Conservation (phyloP, 2,113 vertebrate genomes). For the Paralichthys olivaceus region DNA sequence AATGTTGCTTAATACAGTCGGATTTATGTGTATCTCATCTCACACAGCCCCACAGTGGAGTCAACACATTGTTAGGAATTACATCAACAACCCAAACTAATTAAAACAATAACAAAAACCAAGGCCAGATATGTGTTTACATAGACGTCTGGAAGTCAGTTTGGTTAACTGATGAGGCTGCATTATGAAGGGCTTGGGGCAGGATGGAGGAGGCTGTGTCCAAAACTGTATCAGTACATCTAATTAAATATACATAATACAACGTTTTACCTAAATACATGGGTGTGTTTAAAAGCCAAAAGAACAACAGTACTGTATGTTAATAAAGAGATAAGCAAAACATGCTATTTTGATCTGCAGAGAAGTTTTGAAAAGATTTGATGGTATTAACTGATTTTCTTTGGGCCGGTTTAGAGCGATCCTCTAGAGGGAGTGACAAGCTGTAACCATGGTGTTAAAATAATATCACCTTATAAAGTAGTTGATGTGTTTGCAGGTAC, state of each 20-base stretch:
- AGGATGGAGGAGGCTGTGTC: constrained; percentile 6
- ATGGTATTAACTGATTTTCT: too few species aligned
- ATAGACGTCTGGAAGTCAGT: constrained; percentile 25
- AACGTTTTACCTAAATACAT: neutral
- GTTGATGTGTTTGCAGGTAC: too few species aligned
- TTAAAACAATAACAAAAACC: constrained; percentile 4
- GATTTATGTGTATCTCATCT: neutral
- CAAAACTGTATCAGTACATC: neutral
- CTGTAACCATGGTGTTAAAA: too few species aligned
- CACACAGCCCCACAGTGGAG: neutral
- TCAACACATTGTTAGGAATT: neutral
- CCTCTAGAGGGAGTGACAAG: neutral
- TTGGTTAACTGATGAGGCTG: neutral
- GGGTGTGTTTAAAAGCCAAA: neutral
- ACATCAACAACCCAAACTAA: neutral
- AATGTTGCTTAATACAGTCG: neutral
- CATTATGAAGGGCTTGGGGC: constrained; percentile 22
- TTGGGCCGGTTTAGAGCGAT: neutral
- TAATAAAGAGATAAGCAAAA: neutral
- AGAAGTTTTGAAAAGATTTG: neutral
- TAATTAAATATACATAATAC: constrained; percentile 28
- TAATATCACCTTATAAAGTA: too few species aligned
- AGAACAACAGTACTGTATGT: neutral
- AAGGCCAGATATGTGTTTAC: constrained; percentile 39
- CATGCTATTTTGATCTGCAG: too few species aligned